Evolutionary conservation across 2,113 vertebrate genomes (phyloP).

Genomic region (Actenoides hombroni): DNA sequence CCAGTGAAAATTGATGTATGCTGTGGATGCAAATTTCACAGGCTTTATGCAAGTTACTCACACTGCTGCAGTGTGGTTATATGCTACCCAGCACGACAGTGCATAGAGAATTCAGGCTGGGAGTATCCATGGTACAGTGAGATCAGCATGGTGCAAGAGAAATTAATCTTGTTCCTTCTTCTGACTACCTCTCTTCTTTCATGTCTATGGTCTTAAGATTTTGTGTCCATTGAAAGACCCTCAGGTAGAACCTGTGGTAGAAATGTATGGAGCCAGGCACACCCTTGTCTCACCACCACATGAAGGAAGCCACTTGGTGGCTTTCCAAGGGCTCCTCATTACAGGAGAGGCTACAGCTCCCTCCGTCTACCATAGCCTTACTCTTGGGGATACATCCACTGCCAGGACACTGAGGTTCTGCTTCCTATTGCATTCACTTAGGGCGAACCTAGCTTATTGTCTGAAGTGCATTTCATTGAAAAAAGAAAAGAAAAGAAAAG

Average conservation of each 20-base stretch:
- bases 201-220: background rate
- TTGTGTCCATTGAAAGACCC: background rate
- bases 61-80: background rate
- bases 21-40: background rate
- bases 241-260: background rate
- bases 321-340: background rate
- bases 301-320: background rate
- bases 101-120: background rate
- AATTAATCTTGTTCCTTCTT: background rate
- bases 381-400: background rate
- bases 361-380: background rate
- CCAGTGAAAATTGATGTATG: background rate
- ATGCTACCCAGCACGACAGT: background rate
- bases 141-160: background rate
- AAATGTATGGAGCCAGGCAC: background rate
- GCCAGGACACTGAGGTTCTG: background rate
- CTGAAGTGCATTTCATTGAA: background rate
- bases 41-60: background rate
- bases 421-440: background rate
- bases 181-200: background rate
- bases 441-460: background rate
- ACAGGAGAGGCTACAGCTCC: background rate
- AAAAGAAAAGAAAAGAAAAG: background rate
- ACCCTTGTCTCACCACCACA: background rate
- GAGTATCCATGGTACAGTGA: background rate